Evolutionary conservation across 1,140 invertebrate species (phyloP).

Genomic region (Caenorhabditis latens): DNA sequence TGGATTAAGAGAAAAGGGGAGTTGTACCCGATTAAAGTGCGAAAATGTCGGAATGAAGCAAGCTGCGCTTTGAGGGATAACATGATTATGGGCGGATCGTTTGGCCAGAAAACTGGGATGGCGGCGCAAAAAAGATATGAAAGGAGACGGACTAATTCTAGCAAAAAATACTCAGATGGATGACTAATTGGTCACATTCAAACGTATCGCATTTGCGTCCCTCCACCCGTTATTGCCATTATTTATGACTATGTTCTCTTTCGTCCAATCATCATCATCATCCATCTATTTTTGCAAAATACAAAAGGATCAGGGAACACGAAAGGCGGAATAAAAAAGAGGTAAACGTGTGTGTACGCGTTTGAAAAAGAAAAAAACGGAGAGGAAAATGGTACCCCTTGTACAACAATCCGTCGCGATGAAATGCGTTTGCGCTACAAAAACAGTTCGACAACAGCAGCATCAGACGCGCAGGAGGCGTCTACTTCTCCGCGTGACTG

Average conservation of each 20-base stretch:
- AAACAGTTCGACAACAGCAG: slow-evolving; percentile 11
- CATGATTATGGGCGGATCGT: not conserved
- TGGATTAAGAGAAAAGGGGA: not conserved
- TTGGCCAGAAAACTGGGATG: not conserved
- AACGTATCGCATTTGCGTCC: not conserved
- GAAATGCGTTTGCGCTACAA: not conserved
- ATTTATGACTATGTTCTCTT: slow-evolving; percentile 28
- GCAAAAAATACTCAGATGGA: not conserved
- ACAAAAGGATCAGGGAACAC: not conserved
- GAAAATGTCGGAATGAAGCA: not conserved
- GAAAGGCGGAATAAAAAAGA: not conserved
- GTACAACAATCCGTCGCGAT: slow-evolving; percentile 3
- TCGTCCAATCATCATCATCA: not conserved
- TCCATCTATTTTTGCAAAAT: slow-evolving; percentile 20
- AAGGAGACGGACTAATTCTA: not conserved
- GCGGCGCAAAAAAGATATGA: not conserved
- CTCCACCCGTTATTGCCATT: not conserved
- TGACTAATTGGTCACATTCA: slow-evolving; percentile 33
- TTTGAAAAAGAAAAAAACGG: not conserved
- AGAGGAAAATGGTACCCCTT: slow-evolving; percentile 1
- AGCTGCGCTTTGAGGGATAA: not conserved
- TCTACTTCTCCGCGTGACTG: slow-evolving; percentile 23
- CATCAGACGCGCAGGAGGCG: not conserved
- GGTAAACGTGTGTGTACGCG: not conserved
- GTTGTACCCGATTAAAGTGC: not conserved